Percentiles rank a stretch among this genome's conserved stretches.
These are phyloP conservation scores for Anolis apletophallus DNA, from an alignment of 2,797 vertebrate genomes.

Conservation along the genomic window DNA sequence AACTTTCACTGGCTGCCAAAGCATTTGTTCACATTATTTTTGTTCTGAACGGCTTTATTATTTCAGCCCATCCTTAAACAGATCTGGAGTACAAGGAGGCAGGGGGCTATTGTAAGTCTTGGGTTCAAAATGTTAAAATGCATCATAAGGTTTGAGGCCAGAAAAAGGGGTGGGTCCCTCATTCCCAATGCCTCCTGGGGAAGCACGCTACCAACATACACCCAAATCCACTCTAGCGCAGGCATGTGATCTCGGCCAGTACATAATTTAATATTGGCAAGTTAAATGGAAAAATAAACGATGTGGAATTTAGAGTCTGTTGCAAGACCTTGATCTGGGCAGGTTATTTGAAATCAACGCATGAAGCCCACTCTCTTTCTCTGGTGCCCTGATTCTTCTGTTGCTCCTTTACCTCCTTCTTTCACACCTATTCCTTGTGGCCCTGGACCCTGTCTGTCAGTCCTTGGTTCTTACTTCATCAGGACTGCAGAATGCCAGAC, in stretches of 20 bases:
- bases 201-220: not conserved
- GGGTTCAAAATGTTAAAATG: not conserved
- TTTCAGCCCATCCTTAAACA: constrained; percentile 30
- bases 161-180: not conserved
- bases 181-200: not conserved
- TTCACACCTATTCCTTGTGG: too few relatives aligned
- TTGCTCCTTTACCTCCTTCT: not conserved
- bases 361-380: not conserved
- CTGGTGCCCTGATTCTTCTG: not conserved
- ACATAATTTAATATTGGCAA: not conserved
- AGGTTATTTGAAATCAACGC: not conserved
- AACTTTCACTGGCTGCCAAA: not conserved
- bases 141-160: not conserved
- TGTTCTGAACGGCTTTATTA: not conserved
- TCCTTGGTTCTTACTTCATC: not conserved
- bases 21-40: not conserved
- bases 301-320: not conserved
- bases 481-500: not conserved
- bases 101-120: not conserved
- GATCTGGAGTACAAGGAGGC: not conserved
- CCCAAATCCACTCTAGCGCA: too few relatives aligned
- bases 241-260: not conserved
- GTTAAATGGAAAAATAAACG: not conserved
- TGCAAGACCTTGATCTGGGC: not conserved
- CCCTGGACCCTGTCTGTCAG: not conserved